Evolutionary conservation across 2,113 vertebrate species (phyloP), one percentile per base, ranked within the genome.

Genomic region (Apeltes quadracus): DNA sequence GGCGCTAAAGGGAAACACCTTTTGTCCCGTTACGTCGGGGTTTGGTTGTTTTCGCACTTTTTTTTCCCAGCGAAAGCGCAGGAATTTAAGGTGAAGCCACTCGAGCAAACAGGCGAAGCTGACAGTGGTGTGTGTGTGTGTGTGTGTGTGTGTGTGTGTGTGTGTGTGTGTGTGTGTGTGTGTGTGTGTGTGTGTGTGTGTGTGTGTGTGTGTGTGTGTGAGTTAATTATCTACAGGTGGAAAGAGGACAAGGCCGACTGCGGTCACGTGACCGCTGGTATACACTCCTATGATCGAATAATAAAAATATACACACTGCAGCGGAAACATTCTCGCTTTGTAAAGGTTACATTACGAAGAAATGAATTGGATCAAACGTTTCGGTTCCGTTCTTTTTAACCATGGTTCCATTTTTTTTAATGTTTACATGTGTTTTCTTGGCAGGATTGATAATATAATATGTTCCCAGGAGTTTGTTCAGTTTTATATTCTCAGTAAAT

Each of bases 151-250:
- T n/a, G n/a, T n/a, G n/a, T n/a, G n/a, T n/a, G n/a, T n/a, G n/a
- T n/a, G n/a, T n/a, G n/a, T n/a, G n/a, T n/a, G n/a, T n/a, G n/a
- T n/a, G n/a, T n/a, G n/a, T n/a, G n/a, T n/a, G n/a, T n/a, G n/a
- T n/a, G n/a, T n/a, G n/a, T n/a, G n/a, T n/a, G n/a, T n/a, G n/a
- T n/a, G n/a, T n/a, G n/a, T n/a, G n/a, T n/a, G n/a, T n/a, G n/a
- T n/a, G n/a, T n/a, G n/a, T n/a, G n/a, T n/a, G n/a, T n/a, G n/a
- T n/a, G n/a, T n/a, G n/a, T n/a, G n/a, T n/a, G n/a, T n/a, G 43
- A n/a, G 87, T 92, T 91, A 93, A 92, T 92, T 3, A 92, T 91
- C 78, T 14, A 89, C 91, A 85, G 77, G 72, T 75, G 89, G 64
- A 87, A 92, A 84, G 68, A 77, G 61, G 39, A 58, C 79, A 73